Evolutionary conservation across 1,140 invertebrate species (phyloP), one percentile per base, ranked within the genome.

Genomic region (Leguminivora glycinivorella): DNA sequence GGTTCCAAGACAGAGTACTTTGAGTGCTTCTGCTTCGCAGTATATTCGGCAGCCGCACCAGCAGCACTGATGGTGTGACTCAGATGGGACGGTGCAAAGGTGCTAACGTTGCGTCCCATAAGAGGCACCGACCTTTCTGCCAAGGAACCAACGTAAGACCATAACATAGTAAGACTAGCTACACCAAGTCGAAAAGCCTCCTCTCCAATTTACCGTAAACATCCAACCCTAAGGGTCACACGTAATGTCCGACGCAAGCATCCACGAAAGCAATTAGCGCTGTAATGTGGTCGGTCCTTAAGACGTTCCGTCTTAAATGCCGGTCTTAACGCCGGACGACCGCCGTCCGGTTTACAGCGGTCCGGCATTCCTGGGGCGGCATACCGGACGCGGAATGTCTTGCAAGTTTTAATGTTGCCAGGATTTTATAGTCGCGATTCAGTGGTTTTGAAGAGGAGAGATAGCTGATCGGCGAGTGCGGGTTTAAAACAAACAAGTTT

Each of bases 261-360:
- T 85, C 77, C 81, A 80, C 74, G 78, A 84, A 83, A 84, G 84
- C 83, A 88, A 87, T 88, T 87, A 88, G 77, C 81, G 81, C 78
- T 81, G 72, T 84, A 86, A 83, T 82, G 84, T 82, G 79, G 76
- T 70, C 75, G 66, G 67, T 63, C 69, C 75, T 72, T 81, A 76
- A 81, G 79, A 78, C 74, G 67, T 60, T 68, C 69, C 67, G 68
- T 58, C 71, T 75, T 70, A 74, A 72, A 79, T 72, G 72, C 68
- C 72, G 56, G 70, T 25, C 58, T 34, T 78, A 75, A 47, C 60
- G 68, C 26, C 52, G 52, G 66, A 73, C 43, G 63, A 31, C 38
- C 2, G 34, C 4, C 34, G 34, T 38, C 34, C 34, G 34, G 56
- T 72, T 70, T 69, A 69, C 71, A 56, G 60, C 17, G 29, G 40